Conservation (phyloP, 2,797 vertebrate species). For the Glyptemys insculpta region DNA sequence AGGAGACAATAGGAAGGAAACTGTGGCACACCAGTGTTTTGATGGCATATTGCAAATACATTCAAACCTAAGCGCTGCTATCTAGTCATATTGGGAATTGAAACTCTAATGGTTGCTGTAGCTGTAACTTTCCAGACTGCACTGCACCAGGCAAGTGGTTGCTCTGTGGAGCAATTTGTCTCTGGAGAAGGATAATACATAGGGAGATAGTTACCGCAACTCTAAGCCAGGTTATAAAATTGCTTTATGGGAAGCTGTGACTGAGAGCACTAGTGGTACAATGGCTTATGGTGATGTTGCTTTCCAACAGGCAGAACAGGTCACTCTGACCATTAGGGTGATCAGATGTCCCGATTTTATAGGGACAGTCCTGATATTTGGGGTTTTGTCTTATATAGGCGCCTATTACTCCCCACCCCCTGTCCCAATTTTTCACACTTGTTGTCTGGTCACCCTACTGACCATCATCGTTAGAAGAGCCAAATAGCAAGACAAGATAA, state of each 20-base stretch:
- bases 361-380: too few species aligned
- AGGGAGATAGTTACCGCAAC: background rate
- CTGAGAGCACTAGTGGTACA: background rate
- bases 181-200: slow-evolving; percentile 45
- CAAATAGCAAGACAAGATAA: background rate
- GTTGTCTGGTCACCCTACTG: background rate
- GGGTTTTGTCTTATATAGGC: too few species aligned
- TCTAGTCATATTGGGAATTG: background rate
- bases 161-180: slow-evolving; percentile 48
- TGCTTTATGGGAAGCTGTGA: background rate
- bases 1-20: accelerated
- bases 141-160: slow-evolving; percentile 27
- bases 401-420: too few species aligned
- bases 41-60: background rate
- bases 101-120: background rate
- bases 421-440: too few species aligned
- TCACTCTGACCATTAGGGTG: background rate
- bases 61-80: background rate
- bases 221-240: background rate
- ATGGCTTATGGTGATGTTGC: background rate
- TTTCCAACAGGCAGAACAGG: background rate
- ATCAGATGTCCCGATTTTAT: too few species aligned
- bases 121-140: slow-evolving; percentile 74
- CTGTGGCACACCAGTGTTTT: accelerated
- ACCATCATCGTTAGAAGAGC: background rate